A percentile compares a stretch with the other conserved stretches of the same genome.
Evolutionary conservation across 2,113 vertebrate genomes (phyloP).

Genomic region (Hirundichthys speculiger): DNA sequence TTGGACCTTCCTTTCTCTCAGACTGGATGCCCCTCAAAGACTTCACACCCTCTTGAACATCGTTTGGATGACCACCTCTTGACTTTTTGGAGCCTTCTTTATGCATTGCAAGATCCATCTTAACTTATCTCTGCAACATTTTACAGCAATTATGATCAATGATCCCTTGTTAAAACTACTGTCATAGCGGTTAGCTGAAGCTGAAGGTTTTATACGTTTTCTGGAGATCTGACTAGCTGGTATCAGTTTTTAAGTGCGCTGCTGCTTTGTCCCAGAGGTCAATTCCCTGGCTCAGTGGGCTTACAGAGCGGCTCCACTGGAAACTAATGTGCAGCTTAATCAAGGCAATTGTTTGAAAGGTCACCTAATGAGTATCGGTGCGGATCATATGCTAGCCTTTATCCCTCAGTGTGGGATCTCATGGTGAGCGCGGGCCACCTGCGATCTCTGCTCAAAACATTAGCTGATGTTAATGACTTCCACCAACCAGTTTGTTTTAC

Average conservation of each 20-base stretch:
- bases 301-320: conserved; percentile 34
- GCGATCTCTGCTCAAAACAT: conserved; percentile 58
- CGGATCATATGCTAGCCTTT: conserved; percentile 75
- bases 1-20: no score
- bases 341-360: conserved; percentile 67
- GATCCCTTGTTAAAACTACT: no score
- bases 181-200: no score
- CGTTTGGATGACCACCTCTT: no score
- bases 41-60: no score
- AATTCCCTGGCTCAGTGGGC: conserved; percentile 22
- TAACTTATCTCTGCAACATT: no score
- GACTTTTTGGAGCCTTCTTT: no score
- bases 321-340: conserved; percentile 66
- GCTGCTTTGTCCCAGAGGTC: conserved; percentile 10
- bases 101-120: no score
- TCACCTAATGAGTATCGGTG: conserved; percentile 65
- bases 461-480: conserved; percentile 52
- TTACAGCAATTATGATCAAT: no score
- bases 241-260: not conserved
- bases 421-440: conserved; percentile 47
- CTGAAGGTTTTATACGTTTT: not conserved
- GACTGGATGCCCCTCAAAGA: no score
- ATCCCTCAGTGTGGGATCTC: conserved; percentile 43
- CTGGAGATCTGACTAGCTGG: not conserved
- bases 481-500: conserved; percentile 8